Evolutionary conservation across 2,888 invertebrate species (phyloP).

Genomic region (Mimachlamys varia): DNA sequence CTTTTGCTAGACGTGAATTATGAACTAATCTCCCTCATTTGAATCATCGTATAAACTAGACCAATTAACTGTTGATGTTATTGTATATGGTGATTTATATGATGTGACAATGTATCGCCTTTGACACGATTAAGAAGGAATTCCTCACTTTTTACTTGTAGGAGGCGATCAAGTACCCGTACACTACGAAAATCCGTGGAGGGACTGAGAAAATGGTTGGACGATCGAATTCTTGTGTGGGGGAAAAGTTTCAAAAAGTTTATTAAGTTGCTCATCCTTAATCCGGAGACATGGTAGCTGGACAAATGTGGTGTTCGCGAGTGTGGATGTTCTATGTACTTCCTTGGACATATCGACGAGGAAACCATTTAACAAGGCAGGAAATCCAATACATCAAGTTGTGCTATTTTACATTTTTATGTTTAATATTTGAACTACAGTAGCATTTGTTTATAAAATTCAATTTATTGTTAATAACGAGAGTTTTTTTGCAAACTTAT

Average conservation of each 20-base stretch:
- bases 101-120: not conserved
- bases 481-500: constrained; percentile 12
- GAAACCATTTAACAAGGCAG: not conserved
- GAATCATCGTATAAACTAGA: not conserved
- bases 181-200: constrained; percentile 14
- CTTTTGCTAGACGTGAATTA: constrained; percentile 30
- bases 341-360: not conserved
- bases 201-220: not conserved
- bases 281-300: not conserved
- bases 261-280: not conserved
- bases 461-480: constrained; percentile 23
- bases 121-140: constrained; percentile 11
- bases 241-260: constrained; percentile 19
- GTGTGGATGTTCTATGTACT: not conserved
- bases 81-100: not conserved
- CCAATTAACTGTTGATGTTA: not conserved
- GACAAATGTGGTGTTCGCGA: not conserved
- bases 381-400: constrained; percentile 15
- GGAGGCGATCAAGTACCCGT: constrained; percentile 9
- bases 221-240: not conserved
- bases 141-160: constrained; percentile 1
- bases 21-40: constrained; percentile 24
- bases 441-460: constrained; percentile 29
- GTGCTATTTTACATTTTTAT: constrained; percentile 16
- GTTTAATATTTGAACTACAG: constrained; percentile 6